phyloP scores from a whole-genome alignment of 2,797 vertebrate genomes.

The Pyrocephalus nanus region DNA sequence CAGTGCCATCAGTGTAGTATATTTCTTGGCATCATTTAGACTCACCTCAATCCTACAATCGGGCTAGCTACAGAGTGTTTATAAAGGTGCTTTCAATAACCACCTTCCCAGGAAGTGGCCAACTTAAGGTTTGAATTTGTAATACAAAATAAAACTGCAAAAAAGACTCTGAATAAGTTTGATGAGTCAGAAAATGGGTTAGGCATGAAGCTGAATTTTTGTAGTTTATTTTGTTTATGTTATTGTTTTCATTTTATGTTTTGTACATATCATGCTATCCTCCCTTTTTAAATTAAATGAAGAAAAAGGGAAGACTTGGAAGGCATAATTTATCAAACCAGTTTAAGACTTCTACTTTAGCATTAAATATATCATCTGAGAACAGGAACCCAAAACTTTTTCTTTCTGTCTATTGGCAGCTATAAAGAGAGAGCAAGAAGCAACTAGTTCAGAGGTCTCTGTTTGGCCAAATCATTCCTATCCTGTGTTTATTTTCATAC shows the following conservation, averaged over 20 bases:
- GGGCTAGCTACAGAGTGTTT: not conserved
- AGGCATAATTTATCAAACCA: not conserved
- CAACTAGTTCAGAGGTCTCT: not conserved
- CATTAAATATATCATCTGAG: not conserved
- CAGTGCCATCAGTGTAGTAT: rapidly evolving
- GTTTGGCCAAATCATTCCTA: not conserved
- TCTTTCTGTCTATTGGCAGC: rapidly evolving
- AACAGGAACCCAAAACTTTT: not conserved
- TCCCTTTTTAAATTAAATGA: not conserved
- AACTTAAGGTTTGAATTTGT: not conserved
- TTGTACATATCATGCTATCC: not conserved
- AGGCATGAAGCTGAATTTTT: not conserved
- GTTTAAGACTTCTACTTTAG: not conserved
- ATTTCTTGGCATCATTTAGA: not conserved
- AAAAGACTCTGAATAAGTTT: not conserved
- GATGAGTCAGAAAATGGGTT: not conserved
- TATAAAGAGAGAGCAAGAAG: not conserved
- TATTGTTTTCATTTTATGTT: not conserved
- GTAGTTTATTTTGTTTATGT: not conserved
- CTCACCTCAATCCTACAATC: not conserved
- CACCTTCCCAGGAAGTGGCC: not conserved
- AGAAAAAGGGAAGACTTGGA: not conserved
- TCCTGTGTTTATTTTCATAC: not conserved
- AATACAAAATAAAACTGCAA: not conserved
- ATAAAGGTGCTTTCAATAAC: not conserved